Evolutionary conservation across 1,140 invertebrate genomes (phyloP), one percentile per base, ranked within the genome.

Genomic region (Triops cancriformis): DNA sequence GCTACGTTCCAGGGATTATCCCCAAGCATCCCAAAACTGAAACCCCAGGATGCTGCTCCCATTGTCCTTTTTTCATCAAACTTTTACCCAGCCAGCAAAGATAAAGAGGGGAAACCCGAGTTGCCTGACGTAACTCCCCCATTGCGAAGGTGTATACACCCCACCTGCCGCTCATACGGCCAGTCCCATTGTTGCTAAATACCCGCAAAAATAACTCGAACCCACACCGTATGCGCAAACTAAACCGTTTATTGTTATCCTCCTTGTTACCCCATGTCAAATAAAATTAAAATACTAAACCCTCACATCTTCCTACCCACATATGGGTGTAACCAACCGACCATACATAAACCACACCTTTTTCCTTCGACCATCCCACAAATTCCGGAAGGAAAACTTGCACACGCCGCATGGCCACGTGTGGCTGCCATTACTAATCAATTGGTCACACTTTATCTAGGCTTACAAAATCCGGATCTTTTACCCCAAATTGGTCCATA

Each of bases 381-480:
- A 64, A 64, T 64, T 64, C n/a, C 51, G 18, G 18, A 9, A 64
- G n/a, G 1, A 51, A 23, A n/a, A 64, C 51, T 64, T n/a, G 51
- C 1, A 2, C 14, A 64, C 10, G 51, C 14, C 51, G 23, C 14
- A 64, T n/a, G 14, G 51, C 10, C 51, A 64, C 51, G 51, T 64
- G 51, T 64, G 23, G 51, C 51, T n/a, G 51, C 18, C 51, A n/a
- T 18, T 14, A 9, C 51, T 6, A 64, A 64, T 64, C 51, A 64
- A 64, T 64, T 64, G 51, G 51, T 5, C 14, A 64, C 51, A 14
- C 23, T 64, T n/a, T 64, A 64, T 64, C 51, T 23, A 64, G 51
- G 51, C 51, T 64, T 64, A 64, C 51, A 64, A 64, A 64, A 64
- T 64, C 51, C 10, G 51, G 51, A 64, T 64, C 10, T 64, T 64